phyloP scores from a whole-genome alignment of 2,797 vertebrate genomes.

The Poecilia velifera region DNA sequence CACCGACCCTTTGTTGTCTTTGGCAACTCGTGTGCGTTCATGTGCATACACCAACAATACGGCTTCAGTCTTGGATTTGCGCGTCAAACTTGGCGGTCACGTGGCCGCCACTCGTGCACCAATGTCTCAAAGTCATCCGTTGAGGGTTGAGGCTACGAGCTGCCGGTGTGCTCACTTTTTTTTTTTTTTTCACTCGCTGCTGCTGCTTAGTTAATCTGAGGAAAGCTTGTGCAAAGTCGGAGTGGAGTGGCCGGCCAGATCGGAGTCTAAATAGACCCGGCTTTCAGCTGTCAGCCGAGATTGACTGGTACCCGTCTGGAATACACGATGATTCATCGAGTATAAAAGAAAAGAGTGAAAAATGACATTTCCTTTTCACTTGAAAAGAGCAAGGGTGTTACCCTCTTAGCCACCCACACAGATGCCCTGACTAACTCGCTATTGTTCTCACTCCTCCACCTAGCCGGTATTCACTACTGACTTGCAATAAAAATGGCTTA shows the following conservation, averaged over 20 bases:
- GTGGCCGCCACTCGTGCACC: slow-evolving; percentile 38
- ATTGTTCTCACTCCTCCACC: slow-evolving; percentile 60
- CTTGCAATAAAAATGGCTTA: slow-evolving; percentile 65
- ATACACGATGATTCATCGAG: slow-evolving; percentile 57
- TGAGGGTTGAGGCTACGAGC: slow-evolving; percentile 2
- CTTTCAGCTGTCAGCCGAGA: slow-evolving; percentile 73
- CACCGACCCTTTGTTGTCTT: slow-evolving; percentile 60
- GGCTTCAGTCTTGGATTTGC: slow-evolving; percentile 51
- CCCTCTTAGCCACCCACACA: slow-evolving; percentile 68
- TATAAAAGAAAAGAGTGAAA: slow-evolving; percentile 62
- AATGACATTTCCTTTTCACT: slow-evolving; percentile 46
- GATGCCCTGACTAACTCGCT: slow-evolving; percentile 53
- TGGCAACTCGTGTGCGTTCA: slow-evolving; percentile 15
- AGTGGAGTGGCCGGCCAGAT: slow-evolving; percentile 33
- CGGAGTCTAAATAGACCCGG: slow-evolving; percentile 58
- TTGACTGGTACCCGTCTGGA: slow-evolving; percentile 57
- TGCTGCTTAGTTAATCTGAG: slow-evolving; percentile 19
- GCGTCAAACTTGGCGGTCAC: slow-evolving; percentile 33
- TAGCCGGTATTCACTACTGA: slow-evolving; percentile 34
- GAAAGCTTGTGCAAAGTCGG: slow-evolving; percentile 42
- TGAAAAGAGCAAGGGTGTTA: slow-evolving; percentile 60
- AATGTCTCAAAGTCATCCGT: slow-evolving; percentile 18
- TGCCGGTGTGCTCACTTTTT: slow-evolving; percentile 12
- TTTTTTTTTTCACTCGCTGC: neutral
- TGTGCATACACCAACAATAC: slow-evolving; percentile 21